Base-by-base conservation (phyloP, 2,888 invertebrate species). In the Rhopalosiphum nymphaeae region DNA sequence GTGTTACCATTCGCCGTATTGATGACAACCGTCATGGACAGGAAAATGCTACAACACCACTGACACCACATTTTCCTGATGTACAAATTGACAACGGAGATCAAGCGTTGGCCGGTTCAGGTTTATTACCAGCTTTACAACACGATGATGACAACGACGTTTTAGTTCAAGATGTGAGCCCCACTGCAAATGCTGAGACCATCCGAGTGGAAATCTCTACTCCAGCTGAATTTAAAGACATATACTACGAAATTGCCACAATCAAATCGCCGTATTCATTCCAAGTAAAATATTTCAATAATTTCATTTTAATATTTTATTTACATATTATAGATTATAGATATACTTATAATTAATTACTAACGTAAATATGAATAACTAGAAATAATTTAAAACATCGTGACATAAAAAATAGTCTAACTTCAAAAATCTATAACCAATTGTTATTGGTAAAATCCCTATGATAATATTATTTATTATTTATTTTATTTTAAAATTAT, bases 181-280 rank as follows among this genome's bases (percentile, higher is more conserved):
- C 97, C 57, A 96, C 96, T 94, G 96, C 97, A 21, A 97, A 97
- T 49, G 96, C 98, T 5, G 98, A 98, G 96, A 98, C 98, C 5
- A 96, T 98, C 93, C 98, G 98, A 96, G 98, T 98, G 21, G 98
- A 98, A 96, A 98, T 98, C 95, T 98, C 98, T 1, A 98, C 98
- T 2, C 98, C 98, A 1, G 97, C 98, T 56, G 98, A 98, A 96
- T 98, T 98, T 95, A 97, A 97, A 96, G 98, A 98, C 96, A 97
- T 98, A 95, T 98, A 98, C 95, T 98, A 98, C 95, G 98, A 98
- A 96, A 98, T 98, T 95, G 98, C 98, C 84, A 98, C 98, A 4
- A 98, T 98, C 95, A 98, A 98, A 96, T 98, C 98, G 95, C 98
- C 98, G 9, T 98, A 98, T 95, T 97, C 98, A 94, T 98, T 98